These are phyloP conservation scores for Neodontobutis hainanensis DNA, from an alignment of 2,113 vertebrate genomes.

Conservation along the genomic window DNA sequence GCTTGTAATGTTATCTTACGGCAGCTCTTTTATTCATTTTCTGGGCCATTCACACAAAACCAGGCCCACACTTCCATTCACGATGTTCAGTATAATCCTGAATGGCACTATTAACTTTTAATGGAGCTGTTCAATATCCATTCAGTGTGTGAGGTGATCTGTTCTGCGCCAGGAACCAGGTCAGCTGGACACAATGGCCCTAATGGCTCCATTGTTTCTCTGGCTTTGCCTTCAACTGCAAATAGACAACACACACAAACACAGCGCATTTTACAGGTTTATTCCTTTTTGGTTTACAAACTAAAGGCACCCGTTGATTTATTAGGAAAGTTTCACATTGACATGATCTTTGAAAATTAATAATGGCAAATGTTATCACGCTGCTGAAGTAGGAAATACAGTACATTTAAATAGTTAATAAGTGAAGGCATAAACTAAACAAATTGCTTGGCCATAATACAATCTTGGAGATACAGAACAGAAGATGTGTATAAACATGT, in stretches of 20 bases:
- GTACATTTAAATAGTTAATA: neutral
- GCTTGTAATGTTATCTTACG: neutral
- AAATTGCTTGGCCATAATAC: too few relatives aligned
- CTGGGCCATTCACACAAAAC: neutral
- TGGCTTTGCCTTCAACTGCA: neutral
- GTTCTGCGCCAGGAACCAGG: constrained; percentile 46
- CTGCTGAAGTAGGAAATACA: constrained; percentile 2
- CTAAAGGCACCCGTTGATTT: constrained; percentile 89
- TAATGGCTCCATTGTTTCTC: constrained; percentile 7
- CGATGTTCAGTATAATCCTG: constrained; percentile 25
- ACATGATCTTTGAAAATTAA: constrained; percentile 12
- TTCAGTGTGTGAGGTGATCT: constrained; percentile 18
- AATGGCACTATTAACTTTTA: constrained; percentile 47
- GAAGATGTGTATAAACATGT: too few relatives aligned
- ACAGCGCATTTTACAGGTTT: constrained; percentile 56
- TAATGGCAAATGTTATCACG: neutral
- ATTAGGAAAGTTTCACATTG: constrained; percentile 26
- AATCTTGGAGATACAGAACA: too few relatives aligned
- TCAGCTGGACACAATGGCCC: constrained; percentile 37
- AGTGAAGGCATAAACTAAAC: too few relatives aligned
- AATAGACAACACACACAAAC: neutral
- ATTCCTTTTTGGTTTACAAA: constrained; percentile 90
- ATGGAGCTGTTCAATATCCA: constrained; percentile 41
- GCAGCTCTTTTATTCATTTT: neutral
- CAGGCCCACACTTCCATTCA: constrained; percentile 8